Conservation (phyloP, 2,888 invertebrate genomes). For the Phengaris arion region DNA sequence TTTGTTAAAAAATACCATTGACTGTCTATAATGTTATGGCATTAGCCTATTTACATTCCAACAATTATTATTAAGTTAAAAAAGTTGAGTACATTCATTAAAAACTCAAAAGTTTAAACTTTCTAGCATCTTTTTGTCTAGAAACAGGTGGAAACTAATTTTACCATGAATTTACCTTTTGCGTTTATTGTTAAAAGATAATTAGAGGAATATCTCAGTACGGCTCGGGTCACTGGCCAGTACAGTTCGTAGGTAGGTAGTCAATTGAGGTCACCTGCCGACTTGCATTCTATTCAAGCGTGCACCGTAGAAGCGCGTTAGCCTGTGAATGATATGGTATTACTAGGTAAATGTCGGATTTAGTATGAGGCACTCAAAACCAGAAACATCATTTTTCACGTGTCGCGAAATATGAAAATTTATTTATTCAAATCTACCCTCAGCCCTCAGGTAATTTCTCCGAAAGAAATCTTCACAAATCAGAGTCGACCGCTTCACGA, state of each 20-base stretch:
- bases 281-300: slow-evolving; percentile 32
- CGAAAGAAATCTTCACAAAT: no score
- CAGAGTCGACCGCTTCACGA: no score
- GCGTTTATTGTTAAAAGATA: neutral
- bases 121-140: neutral
- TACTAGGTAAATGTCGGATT: neutral
- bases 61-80: neutral
- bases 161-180: neutral
- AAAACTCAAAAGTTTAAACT: neutral
- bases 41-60: neutral
- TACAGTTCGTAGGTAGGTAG: slow-evolving; percentile 45
- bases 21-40: neutral
- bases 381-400: no score
- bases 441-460: no score
- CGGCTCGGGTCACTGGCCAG: slow-evolving; percentile 46
- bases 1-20: neutral
- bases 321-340: neutral
- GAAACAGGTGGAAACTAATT: neutral
- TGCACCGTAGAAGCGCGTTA: neutral
- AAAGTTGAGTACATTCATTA: no score
- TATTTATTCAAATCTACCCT: no score
- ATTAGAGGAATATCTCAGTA: neutral
- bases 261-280: slow-evolving; percentile 57
- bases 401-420: no score
- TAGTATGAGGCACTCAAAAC: no score